phyloP scores from a whole-genome alignment of 2,888 invertebrate species.

The Mythimna albipuncta region DNA sequence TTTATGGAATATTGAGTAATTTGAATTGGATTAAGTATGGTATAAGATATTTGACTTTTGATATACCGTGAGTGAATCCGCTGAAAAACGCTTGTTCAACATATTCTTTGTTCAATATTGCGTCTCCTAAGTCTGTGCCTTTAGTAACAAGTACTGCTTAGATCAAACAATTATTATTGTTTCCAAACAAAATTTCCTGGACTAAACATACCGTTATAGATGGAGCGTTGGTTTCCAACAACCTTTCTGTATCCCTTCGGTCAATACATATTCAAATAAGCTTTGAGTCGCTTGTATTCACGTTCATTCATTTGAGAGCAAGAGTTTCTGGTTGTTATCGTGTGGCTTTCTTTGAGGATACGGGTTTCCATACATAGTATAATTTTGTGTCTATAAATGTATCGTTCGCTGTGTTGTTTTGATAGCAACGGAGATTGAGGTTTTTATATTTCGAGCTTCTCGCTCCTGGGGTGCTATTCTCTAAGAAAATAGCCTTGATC shows the following conservation, averaged over 20 bases:
- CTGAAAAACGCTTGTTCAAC: too few relatives aligned
- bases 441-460: neutral
- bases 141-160: neutral
- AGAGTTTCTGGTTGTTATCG: conserved; percentile 21
- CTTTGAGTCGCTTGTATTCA: conserved; percentile 26
- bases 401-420: neutral
- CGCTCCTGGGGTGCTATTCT: too few relatives aligned
- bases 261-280: conserved; percentile 45
- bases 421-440: neutral
- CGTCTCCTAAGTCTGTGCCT: neutral
- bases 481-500: too few relatives aligned
- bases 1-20: too few relatives aligned
- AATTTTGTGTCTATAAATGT: conserved; percentile 9
- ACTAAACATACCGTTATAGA: conserved; percentile 1
- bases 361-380: conserved; percentile 16
- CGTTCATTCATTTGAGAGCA: conserved; percentile 20
- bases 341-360: conserved; percentile 36
- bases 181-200: neutral
- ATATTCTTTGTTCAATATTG: neutral
- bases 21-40: too few relatives aligned
- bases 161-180: too few relatives aligned
- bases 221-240: neutral
- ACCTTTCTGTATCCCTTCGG: conserved; percentile 29
- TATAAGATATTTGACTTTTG: too few relatives aligned
- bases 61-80: too few relatives aligned